Evolutionary conservation across 2,797 vertebrate species (phyloP).

Genomic region (Gallirallus australis): DNA sequence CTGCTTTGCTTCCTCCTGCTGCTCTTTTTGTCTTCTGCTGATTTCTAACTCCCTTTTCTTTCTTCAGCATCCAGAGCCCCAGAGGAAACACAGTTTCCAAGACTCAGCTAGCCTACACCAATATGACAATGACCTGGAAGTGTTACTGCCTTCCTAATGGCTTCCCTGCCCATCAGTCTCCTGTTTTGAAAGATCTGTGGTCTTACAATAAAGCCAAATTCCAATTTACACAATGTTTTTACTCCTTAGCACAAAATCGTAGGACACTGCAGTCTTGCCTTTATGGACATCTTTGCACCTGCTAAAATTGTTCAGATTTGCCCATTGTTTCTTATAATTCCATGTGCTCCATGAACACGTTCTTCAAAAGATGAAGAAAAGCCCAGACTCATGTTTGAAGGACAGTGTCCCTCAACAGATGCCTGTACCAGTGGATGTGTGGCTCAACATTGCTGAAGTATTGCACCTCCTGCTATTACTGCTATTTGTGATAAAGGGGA

Average conservation of each 20-base stretch:
- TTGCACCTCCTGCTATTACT: no score
- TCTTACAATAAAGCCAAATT: neutral
- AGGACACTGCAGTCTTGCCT: neutral
- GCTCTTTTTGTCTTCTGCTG: neutral
- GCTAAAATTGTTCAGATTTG: neutral
- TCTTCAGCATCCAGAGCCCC: neutral
- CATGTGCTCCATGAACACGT: neutral
- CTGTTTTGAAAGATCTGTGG: neutral
- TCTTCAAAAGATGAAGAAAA: neutral
- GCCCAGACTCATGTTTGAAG: no score
- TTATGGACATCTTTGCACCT: neutral
- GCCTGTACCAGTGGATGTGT: no score
- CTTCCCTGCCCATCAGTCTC: neutral
- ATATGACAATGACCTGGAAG: neutral
- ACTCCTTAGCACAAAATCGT: neutral
- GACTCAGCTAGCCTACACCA: neutral
- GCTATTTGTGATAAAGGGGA: no score
- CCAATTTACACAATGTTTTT: neutral
- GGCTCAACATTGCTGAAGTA: no score
- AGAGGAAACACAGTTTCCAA: neutral
- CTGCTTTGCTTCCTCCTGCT: neutral
- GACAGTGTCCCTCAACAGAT: no score
- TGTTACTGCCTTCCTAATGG: neutral
- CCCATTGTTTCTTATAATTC: neutral
- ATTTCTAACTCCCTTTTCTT: neutral